Evolutionary conservation across 2,113 vertebrate genomes (phyloP).

Genomic region (Amphiprion percula): DNA sequence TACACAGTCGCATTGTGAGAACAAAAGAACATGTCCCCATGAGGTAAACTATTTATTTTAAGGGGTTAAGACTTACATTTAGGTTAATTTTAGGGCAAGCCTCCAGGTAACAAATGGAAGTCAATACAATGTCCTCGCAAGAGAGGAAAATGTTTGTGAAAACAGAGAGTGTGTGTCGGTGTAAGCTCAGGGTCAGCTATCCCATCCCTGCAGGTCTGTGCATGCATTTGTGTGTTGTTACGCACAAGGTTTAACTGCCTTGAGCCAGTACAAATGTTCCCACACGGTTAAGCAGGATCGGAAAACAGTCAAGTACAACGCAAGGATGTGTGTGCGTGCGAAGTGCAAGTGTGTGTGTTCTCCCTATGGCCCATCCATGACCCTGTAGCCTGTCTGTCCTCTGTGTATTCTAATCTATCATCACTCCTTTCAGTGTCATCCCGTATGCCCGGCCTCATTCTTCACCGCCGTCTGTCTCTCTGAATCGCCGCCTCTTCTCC

Average conservation of each 20-base stretch:
- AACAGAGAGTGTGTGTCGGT: neutral
- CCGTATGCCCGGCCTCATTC: conserved; percentile 61
- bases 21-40: neutral
- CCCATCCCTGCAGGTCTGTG: conserved; percentile 35
- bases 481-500: conserved; percentile 10
- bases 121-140: conserved; percentile 11
- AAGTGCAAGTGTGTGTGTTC: conserved; percentile 61
- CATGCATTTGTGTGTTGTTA: conserved; percentile 37
- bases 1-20: neutral
- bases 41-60: conserved; percentile 24
- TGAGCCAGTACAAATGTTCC: conserved; percentile 37
- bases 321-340: conserved; percentile 41
- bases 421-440: conserved; percentile 66
- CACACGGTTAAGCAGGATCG: conserved; percentile 48
- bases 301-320: conserved; percentile 23
- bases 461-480: conserved; percentile 59
- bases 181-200: conserved; percentile 21
- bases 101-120: neutral
- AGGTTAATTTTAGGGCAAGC: conserved; percentile 1
- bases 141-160: neutral
- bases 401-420: conserved; percentile 74
- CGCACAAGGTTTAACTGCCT: conserved; percentile 44
- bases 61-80: conserved; percentile 10
- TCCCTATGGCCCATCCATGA: conserved; percentile 65
- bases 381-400: conserved; percentile 74